Evolutionary conservation across 2,888 invertebrate genomes (phyloP), one percentile per base, ranked within the genome.

Genomic region (Sarcophaga carnaria): DNA sequence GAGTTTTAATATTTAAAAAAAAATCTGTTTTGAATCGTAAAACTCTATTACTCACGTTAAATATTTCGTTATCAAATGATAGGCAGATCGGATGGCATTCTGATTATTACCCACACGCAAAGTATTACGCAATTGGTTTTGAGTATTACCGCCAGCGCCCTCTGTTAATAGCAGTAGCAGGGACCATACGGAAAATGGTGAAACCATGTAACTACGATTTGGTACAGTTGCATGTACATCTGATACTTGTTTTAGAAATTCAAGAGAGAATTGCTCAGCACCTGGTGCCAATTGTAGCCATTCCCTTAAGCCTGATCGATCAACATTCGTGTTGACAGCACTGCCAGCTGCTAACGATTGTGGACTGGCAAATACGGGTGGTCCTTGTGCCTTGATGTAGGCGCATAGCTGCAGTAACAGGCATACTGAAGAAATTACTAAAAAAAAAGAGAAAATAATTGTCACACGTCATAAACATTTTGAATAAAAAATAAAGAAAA

Each of bases 111-210:
- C 89, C 17, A 93, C 89, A 62, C 91, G 90, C 54, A 93, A 85
- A 2, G 93, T 94, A 0, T 88, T 90, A 71, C 94, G 94, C 25
- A 96, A 91, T 91, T 96, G 93, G 5, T 85, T 89, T 25, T 94
- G 93, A 0, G 96, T 96, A 5, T 92, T 92, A 0, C 94, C 95
- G 0, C 89, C 85, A 0, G 96, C 95, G 0, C 96, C 96, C 91
- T 96, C 96, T 0, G 95, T 93, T 14, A 95, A 93, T 0, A 96
- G 94, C 0, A 95, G 93, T 67, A 96, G 90, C 1, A 95, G 92
- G 0, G 95, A 95, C 96, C 96, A 96, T n/a, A 96, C 93, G 0
- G 96, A 95, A 83, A 95, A 94, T 5, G 96, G 96, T 0, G 96
- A 95, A 87, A 96, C 92, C 66, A 96, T 95, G 86, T 78, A 87